These are phyloP conservation scores for Pongo pygmaeus DNA, from an alignment of 2,113 vertebrate species.

Conservation along the genomic window DNA sequence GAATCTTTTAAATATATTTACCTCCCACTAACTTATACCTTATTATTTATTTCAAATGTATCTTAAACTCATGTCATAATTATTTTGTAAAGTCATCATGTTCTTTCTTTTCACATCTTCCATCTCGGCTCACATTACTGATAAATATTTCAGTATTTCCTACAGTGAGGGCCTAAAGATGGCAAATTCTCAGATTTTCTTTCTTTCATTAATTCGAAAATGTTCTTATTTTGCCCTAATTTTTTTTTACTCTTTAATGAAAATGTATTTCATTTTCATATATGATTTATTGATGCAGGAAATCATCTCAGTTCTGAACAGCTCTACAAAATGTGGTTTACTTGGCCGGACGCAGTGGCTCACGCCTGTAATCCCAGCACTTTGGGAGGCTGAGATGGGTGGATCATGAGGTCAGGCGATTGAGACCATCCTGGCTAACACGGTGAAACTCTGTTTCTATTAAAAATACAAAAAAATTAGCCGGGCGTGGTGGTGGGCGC, in stretches of 20 bases:
- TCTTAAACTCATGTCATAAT: background rate
- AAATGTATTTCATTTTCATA: constrained; percentile 8
- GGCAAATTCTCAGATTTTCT: constrained; percentile 11
- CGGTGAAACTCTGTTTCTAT: too few relatives aligned
- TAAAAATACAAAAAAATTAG: too few relatives aligned
- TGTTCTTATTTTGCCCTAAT: background rate
- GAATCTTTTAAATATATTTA: background rate
- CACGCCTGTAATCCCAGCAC: too few relatives aligned
- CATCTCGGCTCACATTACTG: background rate
- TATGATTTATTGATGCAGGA: background rate
- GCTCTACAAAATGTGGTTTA: background rate
- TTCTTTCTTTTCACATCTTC: background rate
- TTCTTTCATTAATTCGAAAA: constrained; percentile 7
- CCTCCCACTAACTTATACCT: background rate
- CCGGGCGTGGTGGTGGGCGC: too few relatives aligned
- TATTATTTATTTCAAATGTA: background rate
- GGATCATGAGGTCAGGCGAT: too few relatives aligned
- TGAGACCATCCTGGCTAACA: too few relatives aligned
- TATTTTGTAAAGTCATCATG: background rate
- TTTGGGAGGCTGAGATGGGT: too few relatives aligned
- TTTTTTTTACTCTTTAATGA: background rate
- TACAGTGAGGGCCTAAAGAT: background rate
- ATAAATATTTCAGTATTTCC: background rate
- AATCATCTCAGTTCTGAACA: background rate
- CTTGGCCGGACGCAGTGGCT: too few relatives aligned